Base-by-base conservation (phyloP, 2,113 vertebrate genomes). In the Tychaedon coryphoeus region DNA sequence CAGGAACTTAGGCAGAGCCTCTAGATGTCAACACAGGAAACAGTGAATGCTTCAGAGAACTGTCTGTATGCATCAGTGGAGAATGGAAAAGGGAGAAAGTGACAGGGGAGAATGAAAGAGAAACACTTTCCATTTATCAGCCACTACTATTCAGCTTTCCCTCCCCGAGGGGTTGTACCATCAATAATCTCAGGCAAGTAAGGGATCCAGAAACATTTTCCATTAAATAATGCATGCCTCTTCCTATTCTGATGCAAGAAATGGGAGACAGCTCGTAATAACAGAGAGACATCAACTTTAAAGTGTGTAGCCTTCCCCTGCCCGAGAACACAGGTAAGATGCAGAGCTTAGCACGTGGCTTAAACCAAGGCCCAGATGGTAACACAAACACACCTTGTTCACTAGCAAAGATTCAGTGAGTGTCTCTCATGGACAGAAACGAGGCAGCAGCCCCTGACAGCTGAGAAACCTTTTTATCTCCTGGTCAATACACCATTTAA, bases 201-300 rank as follows among this genome's bases (percentile, higher is more conserved):
- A 72, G 24, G 8, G 20, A 88, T 73, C 13, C 25, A 76, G 81
- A 87, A 71, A 85, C 25, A 58, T 72, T 79, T 79, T 70, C 54
- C 42, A 3, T 75, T 91, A 85, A 92, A 79, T 85, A 93, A 85
- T 95, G 82, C 25, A 92, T 76, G 77, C 71, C 50, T 74, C 50
- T 81, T 64, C 76, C 66, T 85, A 69, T 61, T 72, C 66, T 66
- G 50, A 88, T 58, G 77, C 34, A 87, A 94, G 70, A 82, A 85
- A 86, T 31, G 26, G 62, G 38, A 92, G 58, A 50, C 47, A 89
- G 89, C 28, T 72, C 58, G 38, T 73, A 77, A 82, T 61, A 92
- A 10, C 54, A 91, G 61, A 70, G 78, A 91, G 66, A 38, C 17
- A 76, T 72, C 50, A 70, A 33, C 58, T 79, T 42, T 28, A 73